Conservation (phyloP, 2,113 vertebrate genomes). For the Tricholaema leucomelas region DNA sequence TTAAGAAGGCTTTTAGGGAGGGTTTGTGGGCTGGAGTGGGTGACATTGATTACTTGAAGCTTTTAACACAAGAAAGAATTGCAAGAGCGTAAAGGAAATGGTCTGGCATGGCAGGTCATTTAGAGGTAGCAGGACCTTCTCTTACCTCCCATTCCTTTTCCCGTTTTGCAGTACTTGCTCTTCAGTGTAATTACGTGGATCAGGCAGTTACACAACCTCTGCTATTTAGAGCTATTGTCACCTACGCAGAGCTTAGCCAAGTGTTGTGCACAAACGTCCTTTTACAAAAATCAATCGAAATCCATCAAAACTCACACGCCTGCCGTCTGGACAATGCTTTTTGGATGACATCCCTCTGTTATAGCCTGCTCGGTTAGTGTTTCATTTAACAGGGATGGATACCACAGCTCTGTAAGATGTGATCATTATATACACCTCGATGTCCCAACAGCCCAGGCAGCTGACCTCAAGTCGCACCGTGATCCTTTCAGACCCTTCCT, state of each 20-base stretch:
- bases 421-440: background rate
- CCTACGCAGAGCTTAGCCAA: background rate
- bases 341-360: background rate
- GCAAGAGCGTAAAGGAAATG: rapidly evolving
- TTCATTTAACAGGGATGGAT: background rate
- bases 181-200: rapidly evolving
- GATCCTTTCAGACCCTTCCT: background rate
- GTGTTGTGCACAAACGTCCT: rapidly evolving
- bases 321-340: rapidly evolving
- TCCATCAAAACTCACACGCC: background rate
- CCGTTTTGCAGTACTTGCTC: too few relatives aligned
- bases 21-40: background rate
- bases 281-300: background rate
- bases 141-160: rapidly evolving
- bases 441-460: background rate
- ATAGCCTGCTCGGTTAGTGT: background rate
- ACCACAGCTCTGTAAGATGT: background rate
- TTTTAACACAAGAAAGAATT: background rate
- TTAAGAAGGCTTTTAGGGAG: background rate
- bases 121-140: rapidly evolving
- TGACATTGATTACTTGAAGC: background rate
- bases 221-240: background rate
- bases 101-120: background rate
- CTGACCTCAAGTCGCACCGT: background rate
- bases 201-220: background rate